phyloP scores from a whole-genome alignment of 2,113 vertebrate species.

The Melanotaenia duboulayi region DNA sequence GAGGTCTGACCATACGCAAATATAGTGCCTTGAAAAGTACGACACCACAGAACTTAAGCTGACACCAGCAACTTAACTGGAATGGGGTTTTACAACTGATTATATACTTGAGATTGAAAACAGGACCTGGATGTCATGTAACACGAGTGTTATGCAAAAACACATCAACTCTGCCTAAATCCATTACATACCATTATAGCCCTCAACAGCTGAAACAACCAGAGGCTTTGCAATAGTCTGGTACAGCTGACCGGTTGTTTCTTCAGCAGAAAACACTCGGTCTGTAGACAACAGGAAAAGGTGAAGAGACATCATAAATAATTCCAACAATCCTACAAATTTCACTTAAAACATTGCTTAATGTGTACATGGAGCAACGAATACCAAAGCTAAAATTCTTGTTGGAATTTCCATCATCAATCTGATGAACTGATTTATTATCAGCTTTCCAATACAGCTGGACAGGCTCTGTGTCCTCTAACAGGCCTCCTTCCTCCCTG shows the following conservation, averaged over 20 bases:
- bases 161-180: background rate
- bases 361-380: slow-evolving; percentile 25
- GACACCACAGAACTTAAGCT: background rate
- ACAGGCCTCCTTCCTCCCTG: slow-evolving; percentile 76
- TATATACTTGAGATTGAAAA: too few species aligned
- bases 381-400: slow-evolving; percentile 92
- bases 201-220: slow-evolving; percentile 90
- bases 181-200: slow-evolving; percentile 90
- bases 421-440: slow-evolving; percentile 84
- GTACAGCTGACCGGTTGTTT: slow-evolving; percentile 89
- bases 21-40: slow-evolving; percentile 87
- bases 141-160: too few species aligned
- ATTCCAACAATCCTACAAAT: background rate
- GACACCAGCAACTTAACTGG: too few species aligned
- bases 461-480: slow-evolving; percentile 71
- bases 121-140: too few species aligned
- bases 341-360: background rate
- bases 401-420: slow-evolving; percentile 84
- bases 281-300: slow-evolving; percentile 72
- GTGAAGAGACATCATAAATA: background rate
- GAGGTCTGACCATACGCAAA: slow-evolving; percentile 98
- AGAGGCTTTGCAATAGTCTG: slow-evolving; percentile 91
- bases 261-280: slow-evolving; percentile 87
- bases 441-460: slow-evolving; percentile 87
- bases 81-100: background rate